phyloP scores from a whole-genome alignment of 2,888 invertebrate genomes.

The Lasioglossum villosulum region DNA sequence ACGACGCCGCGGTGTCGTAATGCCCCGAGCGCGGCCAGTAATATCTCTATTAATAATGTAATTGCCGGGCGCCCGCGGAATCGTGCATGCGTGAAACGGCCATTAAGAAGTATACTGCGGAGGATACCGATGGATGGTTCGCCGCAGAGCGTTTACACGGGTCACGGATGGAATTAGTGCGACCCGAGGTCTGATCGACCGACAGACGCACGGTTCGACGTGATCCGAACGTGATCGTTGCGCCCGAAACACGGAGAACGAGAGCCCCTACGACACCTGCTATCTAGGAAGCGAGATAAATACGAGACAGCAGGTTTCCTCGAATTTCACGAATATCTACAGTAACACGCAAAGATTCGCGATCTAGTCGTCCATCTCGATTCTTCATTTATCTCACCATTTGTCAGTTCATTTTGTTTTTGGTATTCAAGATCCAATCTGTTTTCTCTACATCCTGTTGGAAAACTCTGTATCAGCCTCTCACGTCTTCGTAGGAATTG shows the following conservation, averaged over 20 bases:
- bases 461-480: not conserved
- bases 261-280: not conserved
- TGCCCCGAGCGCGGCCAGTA: conserved; percentile 75
- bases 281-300: not conserved
- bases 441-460: not conserved
- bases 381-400: too few relatives aligned
- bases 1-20: conserved; percentile 78
- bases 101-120: conserved; percentile 70
- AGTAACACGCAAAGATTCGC: too few relatives aligned
- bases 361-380: too few relatives aligned
- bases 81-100: conserved; percentile 73
- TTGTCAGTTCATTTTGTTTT: not conserved
- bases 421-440: not conserved
- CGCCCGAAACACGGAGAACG: not conserved
- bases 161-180: conserved; percentile 52
- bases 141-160: conserved; percentile 56
- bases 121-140: conserved; percentile 42
- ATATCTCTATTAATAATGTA: conserved; percentile 83
- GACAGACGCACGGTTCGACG: not conserved
- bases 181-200: conserved; percentile 4
- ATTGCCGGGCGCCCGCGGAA: conserved; percentile 78
- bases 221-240: not conserved
- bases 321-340: too few relatives aligned
- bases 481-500: not conserved
- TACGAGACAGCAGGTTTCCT: too few relatives aligned